Evolutionary conservation across 2,797 vertebrate species (phyloP).

Genomic region (Poecilia wingei): DNA sequence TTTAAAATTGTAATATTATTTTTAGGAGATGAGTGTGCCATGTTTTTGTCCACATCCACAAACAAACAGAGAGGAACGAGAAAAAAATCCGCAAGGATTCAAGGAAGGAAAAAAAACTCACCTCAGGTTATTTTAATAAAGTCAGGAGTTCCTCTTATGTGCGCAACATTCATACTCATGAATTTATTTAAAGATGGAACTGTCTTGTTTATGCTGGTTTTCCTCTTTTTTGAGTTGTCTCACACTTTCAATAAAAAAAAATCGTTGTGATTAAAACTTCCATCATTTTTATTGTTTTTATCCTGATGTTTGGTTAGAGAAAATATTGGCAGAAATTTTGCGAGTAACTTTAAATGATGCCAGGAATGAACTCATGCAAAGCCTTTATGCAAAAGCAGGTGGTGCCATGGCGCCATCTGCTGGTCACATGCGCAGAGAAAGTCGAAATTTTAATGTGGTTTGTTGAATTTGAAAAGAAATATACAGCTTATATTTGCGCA

Average conservation of each 20-base stretch:
- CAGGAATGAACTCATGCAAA: not conserved
- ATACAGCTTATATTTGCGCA: conserved; percentile 8
- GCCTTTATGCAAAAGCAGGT: not conserved
- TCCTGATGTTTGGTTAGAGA: not conserved
- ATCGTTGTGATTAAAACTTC: conserved; percentile 79
- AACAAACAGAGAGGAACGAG: conserved; percentile 51
- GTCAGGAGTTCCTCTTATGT: conserved; percentile 83
- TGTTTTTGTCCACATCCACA: conserved; percentile 76
- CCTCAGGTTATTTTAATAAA: conserved; percentile 96
- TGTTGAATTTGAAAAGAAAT: conserved; percentile 20
- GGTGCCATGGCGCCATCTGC: conserved; percentile 73
- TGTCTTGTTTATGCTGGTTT: conserved; percentile 90
- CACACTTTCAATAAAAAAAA: conserved; percentile 94
- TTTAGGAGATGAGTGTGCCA: conserved; percentile 86
- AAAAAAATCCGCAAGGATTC: conserved; percentile 69
- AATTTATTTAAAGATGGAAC: conserved; percentile 80
- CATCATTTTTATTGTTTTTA: conserved; percentile 13
- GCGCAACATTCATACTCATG: conserved; percentile 75
- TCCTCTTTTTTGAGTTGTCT: conserved; percentile 83
- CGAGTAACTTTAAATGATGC: conserved; percentile 2
- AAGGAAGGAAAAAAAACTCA: conserved; percentile 69
- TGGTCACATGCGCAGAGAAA: conserved; percentile 6
- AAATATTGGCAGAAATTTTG: not conserved
- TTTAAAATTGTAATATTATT: conserved; percentile 1
- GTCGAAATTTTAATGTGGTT: not conserved